phyloP scores from a whole-genome alignment of 2,888 invertebrate genomes.

The Zonitis immaculata region DNA sequence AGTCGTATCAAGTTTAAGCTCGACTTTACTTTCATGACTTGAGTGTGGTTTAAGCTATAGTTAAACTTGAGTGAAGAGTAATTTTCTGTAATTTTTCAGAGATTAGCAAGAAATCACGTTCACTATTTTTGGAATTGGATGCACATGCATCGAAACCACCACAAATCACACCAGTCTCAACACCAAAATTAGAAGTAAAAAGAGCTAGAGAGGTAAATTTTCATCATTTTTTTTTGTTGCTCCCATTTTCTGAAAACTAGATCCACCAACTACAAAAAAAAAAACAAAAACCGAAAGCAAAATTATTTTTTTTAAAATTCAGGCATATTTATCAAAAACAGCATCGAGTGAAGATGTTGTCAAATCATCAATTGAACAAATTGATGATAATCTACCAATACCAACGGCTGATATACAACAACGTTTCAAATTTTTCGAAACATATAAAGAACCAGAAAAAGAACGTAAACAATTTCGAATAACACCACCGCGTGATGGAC shows the following conservation, averaged over 20 bases:
- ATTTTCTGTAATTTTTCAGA: too few relatives aligned
- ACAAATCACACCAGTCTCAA: conserved; percentile 55
- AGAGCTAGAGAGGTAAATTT: conserved; percentile 53
- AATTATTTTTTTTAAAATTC: too few relatives aligned
- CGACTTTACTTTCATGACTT: too few relatives aligned
- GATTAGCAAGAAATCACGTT: conserved; percentile 81
- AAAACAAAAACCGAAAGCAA: too few relatives aligned
- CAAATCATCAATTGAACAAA: conserved; percentile 60
- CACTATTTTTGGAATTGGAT: conserved; percentile 80
- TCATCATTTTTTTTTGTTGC: background rate
- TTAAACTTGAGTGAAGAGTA: too few relatives aligned
- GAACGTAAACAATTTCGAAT: conserved; percentile 74
- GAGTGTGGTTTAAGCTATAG: too few relatives aligned
- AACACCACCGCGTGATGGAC: conserved; percentile 81
- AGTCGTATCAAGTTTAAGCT: too few relatives aligned
- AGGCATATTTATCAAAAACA: conserved; percentile 54
- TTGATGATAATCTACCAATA: conserved; percentile 74
- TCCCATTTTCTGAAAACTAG: too few relatives aligned
- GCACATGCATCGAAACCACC: conserved; percentile 65
- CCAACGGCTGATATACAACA: conserved; percentile 79
- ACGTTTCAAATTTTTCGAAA: conserved; percentile 88
- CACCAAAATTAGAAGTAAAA: conserved; percentile 57
- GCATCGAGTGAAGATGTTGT: conserved; percentile 63
- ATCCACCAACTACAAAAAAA: too few relatives aligned
- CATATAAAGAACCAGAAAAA: conserved; percentile 68